Evolutionary conservation across 1,140 invertebrate species (phyloP).

Genomic region (Kradibia gibbosae): DNA sequence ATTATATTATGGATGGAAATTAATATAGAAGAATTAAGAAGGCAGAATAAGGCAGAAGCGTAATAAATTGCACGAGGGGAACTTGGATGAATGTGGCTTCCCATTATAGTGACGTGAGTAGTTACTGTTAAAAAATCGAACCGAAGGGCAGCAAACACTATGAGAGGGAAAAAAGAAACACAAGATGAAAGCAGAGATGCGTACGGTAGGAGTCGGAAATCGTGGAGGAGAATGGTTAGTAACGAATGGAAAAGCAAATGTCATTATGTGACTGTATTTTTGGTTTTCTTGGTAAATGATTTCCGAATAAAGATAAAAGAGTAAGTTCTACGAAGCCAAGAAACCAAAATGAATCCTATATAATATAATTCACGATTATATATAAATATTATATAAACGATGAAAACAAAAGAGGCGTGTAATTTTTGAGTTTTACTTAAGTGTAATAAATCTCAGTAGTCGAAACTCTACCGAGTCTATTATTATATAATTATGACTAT

Average conservation of each 20-base stretch:
- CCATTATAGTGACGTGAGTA: background rate
- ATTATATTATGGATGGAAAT: slow-evolving; percentile 1
- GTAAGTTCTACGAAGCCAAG: slow-evolving; percentile 24
- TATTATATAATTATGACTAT: slow-evolving; percentile 63
- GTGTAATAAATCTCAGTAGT: slow-evolving; percentile 47
- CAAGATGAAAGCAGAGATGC: slow-evolving; percentile 10
- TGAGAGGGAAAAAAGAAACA: background rate
- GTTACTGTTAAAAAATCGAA: background rate
- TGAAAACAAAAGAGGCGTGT: slow-evolving; percentile 22
- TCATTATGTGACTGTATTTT: background rate
- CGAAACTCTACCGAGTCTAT: slow-evolving; percentile 48
- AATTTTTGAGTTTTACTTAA: slow-evolving; percentile 44
- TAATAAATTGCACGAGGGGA: background rate
- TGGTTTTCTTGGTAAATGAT: slow-evolving; percentile 39
- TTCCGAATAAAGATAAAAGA: slow-evolving; percentile 31
- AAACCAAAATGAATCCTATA: slow-evolving; percentile 51
- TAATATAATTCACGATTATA: slow-evolving; percentile 52
- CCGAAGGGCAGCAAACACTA: background rate
- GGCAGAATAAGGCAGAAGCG: slow-evolving; percentile 1
- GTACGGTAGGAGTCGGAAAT: background rate
- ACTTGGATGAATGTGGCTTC: background rate
- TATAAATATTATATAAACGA: slow-evolving; percentile 51
- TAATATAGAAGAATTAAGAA: background rate
- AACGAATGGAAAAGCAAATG: background rate
- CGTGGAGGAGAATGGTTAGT: background rate